Evolutionary conservation across 1,140 invertebrate genomes (phyloP).

Genomic region (Ceratoteleas bidentatus): DNA sequence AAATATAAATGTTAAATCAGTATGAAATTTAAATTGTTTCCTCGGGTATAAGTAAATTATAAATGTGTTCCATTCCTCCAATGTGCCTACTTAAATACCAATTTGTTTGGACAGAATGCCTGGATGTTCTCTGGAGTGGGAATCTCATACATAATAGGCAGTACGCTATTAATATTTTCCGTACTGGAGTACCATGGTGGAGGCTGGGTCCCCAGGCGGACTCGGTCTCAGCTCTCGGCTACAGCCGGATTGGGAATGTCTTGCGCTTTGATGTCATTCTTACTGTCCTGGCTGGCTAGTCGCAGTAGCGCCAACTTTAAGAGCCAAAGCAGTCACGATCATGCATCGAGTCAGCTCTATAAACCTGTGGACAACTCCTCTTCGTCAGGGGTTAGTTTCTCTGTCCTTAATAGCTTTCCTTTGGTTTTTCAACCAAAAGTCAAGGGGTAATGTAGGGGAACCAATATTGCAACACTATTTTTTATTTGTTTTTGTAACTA

Average conservation of each 20-base stretch:
- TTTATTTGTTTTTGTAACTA: too few relatives aligned
- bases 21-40: too few relatives aligned
- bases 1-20: too few relatives aligned
- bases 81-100: neutral
- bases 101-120: constrained; percentile 73
- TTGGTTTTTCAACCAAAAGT: too few relatives aligned
- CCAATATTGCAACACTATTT: too few relatives aligned
- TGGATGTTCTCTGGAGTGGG: constrained; percentile 79
- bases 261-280: constrained; percentile 76
- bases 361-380: constrained; percentile 80
- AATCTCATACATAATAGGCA: constrained; percentile 76
- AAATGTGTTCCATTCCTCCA: too few relatives aligned
- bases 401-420: too few relatives aligned
- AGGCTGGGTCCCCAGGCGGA: constrained; percentile 78
- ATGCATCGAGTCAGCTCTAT: constrained; percentile 76
- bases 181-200: constrained; percentile 78
- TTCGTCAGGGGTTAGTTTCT: constrained; percentile 74
- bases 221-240: constrained; percentile 77
- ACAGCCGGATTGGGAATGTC: constrained; percentile 76
- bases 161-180: constrained; percentile 75
- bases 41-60: too few relatives aligned
- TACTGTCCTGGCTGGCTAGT: constrained; percentile 77
- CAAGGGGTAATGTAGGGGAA: too few relatives aligned
- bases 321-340: constrained; percentile 69
- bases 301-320: constrained; percentile 72